Evolutionary conservation across 2,797 vertebrate genomes (phyloP).

Genomic region (Peromyscus attwateri): DNA sequence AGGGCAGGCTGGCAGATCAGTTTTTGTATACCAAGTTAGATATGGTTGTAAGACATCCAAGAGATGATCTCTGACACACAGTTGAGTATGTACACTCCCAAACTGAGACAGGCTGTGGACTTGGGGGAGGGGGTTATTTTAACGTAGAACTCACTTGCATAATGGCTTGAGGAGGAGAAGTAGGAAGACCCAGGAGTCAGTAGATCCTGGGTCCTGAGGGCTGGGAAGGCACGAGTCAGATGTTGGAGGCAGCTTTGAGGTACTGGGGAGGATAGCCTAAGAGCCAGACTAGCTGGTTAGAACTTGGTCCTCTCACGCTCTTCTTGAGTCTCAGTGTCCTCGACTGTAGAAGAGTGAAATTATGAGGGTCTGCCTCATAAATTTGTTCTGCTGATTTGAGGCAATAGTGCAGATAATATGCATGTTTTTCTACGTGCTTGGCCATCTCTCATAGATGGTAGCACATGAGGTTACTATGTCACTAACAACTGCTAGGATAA

Average conservation of each 20-base stretch:
- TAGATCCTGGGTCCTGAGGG: background rate
- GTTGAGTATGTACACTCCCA: background rate
- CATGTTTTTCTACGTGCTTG: background rate
- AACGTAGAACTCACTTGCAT: conserved; percentile 6
- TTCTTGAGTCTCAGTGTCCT: conserved; percentile 14
- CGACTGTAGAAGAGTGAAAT: background rate
- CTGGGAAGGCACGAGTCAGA: background rate
- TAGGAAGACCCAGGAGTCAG: background rate
- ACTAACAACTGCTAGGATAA: background rate
- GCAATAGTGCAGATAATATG: background rate
- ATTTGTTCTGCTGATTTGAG: background rate
- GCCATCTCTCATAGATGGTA: background rate
- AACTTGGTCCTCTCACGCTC: background rate
- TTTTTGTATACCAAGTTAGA: background rate
- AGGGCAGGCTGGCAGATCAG: background rate
- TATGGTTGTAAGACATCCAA: background rate
- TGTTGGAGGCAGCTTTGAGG: background rate
- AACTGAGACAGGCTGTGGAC: background rate
- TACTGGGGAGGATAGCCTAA: background rate
- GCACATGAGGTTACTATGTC: background rate
- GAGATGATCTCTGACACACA: background rate
- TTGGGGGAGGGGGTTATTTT: background rate
- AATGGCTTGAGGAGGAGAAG: background rate
- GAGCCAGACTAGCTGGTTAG: background rate
- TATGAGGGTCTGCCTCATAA: background rate